These are phyloP conservation scores for Erythrolamprus reginae DNA, from an alignment of 2,113 vertebrate genomes.

Conservation along the genomic window DNA sequence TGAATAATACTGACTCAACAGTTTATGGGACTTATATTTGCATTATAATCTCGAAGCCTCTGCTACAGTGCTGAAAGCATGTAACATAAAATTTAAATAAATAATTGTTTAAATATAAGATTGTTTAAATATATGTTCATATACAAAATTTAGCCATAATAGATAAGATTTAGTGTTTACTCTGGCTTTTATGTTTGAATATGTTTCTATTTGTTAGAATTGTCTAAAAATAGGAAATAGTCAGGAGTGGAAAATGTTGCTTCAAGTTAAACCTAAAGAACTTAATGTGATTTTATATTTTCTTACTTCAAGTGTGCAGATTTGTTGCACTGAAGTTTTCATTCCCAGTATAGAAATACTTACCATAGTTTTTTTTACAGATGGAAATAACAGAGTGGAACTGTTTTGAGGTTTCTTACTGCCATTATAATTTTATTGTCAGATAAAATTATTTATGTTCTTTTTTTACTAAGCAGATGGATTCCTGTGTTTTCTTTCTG, in stretches of 20 bases:
- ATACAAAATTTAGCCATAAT: background rate
- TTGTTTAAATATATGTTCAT: background rate
- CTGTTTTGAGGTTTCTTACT: conserved; percentile 32
- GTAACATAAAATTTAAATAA: background rate
- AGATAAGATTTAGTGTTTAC: background rate
- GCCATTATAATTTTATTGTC: conserved; percentile 14
- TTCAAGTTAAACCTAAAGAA: background rate
- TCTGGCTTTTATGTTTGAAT: background rate
- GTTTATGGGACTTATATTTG: background rate
- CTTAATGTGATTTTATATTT: background rate
- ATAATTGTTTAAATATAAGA: background rate
- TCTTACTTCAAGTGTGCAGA: background rate
- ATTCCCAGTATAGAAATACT: background rate
- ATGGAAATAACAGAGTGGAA: background rate
- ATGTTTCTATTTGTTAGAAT: background rate
- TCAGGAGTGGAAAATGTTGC: background rate
- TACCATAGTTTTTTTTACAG: background rate
- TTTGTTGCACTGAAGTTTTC: background rate
- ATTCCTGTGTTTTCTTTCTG: conserved; percentile 23
- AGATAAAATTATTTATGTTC: conserved; percentile 32
- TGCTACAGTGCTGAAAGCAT: background rate
- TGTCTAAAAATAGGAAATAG: background rate
- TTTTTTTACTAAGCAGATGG: conserved; percentile 20
- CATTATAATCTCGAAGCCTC: background rate
- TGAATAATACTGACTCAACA: background rate